Conservation (phyloP, 35 echinoderm and acorn worm genomes). For the Lytechinus variegatus region DNA sequence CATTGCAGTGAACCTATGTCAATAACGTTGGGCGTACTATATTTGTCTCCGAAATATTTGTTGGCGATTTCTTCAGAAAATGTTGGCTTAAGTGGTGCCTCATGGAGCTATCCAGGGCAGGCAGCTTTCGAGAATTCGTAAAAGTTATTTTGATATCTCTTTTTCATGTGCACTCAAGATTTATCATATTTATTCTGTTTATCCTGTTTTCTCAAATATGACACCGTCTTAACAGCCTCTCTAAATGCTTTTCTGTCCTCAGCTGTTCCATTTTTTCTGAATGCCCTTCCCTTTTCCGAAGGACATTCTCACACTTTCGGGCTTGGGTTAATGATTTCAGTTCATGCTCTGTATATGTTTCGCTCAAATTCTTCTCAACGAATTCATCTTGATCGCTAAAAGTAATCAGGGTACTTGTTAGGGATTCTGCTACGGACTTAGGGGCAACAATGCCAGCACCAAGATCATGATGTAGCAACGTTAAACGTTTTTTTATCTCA, state of each 20-base stretch:
- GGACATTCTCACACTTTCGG: background rate
- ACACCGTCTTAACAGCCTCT: too few relatives aligned
- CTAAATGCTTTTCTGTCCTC: too few relatives aligned
- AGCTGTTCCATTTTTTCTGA: background rate
- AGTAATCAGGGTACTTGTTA: slow-evolving; percentile 34
- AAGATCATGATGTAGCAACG: background rate
- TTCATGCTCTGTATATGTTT: background rate
- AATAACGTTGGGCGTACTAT: background rate
- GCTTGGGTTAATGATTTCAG: slow-evolving; percentile 2
- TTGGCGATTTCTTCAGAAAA: slow-evolving; percentile 16
- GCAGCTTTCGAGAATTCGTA: slow-evolving; percentile 26
- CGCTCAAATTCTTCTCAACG: slow-evolving; percentile 25
- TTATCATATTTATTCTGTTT: too few relatives aligned
- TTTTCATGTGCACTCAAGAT: too few relatives aligned
- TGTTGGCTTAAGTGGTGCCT: background rate
- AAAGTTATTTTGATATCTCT: too few relatives aligned
- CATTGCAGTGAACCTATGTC: background rate
- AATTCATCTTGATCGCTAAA: slow-evolving; percentile 29
- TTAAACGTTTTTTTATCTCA: background rate
- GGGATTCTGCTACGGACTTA: background rate
- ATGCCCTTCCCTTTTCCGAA: background rate
- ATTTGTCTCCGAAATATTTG: background rate
- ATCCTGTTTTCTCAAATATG: too few relatives aligned
- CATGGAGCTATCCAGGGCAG: background rate
- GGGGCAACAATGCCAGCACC: background rate